A percentile compares a stretch with the other conserved stretches of the same genome.
Conservation (phyloP, 2,113 vertebrate genomes). For the Abramis brama region DNA sequence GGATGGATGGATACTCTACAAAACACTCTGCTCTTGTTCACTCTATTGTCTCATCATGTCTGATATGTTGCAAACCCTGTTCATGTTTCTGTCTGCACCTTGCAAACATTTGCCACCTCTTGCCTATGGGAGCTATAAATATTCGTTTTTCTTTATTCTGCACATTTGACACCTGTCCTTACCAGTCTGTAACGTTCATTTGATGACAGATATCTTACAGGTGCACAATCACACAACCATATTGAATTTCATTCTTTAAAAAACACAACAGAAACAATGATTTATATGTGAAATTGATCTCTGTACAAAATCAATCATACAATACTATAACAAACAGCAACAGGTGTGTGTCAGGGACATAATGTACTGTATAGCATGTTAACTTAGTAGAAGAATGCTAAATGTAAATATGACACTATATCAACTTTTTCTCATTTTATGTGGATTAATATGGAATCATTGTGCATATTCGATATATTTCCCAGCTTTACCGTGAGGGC, state of each 20-base stretch:
- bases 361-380: neutral
- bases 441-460: neutral
- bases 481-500: neutral
- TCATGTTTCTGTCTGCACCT: conserved; percentile 7
- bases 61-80: neutral
- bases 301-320: neutral
- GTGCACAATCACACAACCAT: neutral
- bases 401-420: neutral
- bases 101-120: neutral
- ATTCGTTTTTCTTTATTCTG: conserved; percentile 13
- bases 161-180: conserved; percentile 9
- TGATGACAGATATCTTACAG: neutral
- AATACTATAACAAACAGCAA: neutral
- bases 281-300: neutral
- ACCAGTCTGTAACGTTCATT: neutral
- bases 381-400: neutral
- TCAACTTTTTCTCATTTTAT: neutral
- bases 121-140: conserved; percentile 2
- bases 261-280: neutral
- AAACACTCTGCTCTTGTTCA: neutral
- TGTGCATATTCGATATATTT: neutral
- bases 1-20: too few relatives aligned
- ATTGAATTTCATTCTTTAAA: neutral
- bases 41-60: neutral
- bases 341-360: neutral